phyloP scores from a whole-genome alignment of 2,113 vertebrate genomes.

The Phalacrocorax aristotelis region DNA sequence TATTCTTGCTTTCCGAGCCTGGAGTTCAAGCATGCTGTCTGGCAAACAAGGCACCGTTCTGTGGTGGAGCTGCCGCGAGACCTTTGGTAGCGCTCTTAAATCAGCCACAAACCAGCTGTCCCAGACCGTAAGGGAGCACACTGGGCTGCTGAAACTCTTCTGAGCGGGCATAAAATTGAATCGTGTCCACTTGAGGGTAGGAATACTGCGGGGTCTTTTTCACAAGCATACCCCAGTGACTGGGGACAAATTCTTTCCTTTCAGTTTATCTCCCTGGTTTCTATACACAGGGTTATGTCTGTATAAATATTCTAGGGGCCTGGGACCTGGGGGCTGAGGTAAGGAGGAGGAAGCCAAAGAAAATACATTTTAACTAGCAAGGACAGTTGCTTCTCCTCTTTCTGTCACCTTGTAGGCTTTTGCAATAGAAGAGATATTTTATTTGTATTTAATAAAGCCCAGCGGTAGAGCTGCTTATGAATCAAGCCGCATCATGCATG shows the following conservation, averaged over 20 bases:
- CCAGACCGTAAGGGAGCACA: background rate
- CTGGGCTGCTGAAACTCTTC: constrained; percentile 17
- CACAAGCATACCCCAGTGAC: constrained; percentile 30
- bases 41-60: background rate
- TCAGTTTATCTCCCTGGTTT: constrained; percentile 11
- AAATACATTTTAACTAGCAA: constrained; percentile 57
- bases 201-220: constrained; percentile 46
- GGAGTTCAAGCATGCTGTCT: background rate
- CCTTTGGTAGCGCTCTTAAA: background rate
- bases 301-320: constrained; percentile 51
- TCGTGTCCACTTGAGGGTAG: constrained; percentile 12
- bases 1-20: background rate
- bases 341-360: constrained; percentile 7
- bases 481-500: constrained; percentile 64
- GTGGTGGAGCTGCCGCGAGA: background rate
- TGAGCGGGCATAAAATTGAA: background rate
- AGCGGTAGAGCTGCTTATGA: constrained; percentile 62
- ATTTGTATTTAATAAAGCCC: constrained; percentile 77
- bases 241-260: constrained; percentile 33
- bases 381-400: background rate
- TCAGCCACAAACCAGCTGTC: constrained; percentile 6
- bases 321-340: constrained; percentile 19
- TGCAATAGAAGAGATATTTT: constrained; percentile 55
- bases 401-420: constrained; percentile 35
- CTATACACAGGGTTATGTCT: constrained; percentile 13